phyloP scores from a whole-genome alignment of 2,888 invertebrate genomes.

The Leucophenga montana region DNA sequence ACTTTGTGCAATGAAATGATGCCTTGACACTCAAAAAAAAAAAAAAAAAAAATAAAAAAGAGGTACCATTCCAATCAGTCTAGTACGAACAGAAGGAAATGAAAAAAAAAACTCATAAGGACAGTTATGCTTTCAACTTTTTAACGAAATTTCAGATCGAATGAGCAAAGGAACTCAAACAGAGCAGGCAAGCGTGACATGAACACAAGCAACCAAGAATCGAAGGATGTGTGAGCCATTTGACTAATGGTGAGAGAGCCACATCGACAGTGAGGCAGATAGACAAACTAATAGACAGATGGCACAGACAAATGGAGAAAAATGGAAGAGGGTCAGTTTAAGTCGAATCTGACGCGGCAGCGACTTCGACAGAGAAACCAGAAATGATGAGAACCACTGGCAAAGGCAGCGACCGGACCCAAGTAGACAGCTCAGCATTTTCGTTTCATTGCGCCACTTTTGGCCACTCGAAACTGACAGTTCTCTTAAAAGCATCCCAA shows the following conservation, averaged over 20 bases:
- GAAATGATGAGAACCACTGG: background rate
- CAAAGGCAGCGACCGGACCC: background rate
- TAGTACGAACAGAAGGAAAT: background rate
- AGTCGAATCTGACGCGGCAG: background rate
- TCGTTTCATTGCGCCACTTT: slow-evolving; percentile 10
- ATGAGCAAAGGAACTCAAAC: slow-evolving; percentile 3
- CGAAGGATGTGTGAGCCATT: background rate
- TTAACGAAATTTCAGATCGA: slow-evolving; percentile 7
- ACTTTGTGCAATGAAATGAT: no score
- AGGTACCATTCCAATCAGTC: no score
- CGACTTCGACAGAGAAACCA: background rate
- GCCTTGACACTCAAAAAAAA: no score
- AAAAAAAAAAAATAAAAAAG: no score
- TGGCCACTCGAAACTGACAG: slow-evolving; percentile 8
- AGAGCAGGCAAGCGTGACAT: background rate
- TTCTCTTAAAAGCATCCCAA: slow-evolving; percentile 1
- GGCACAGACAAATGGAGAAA: background rate
- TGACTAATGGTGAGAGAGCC: background rate
- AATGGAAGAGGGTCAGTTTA: no score
- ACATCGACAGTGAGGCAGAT: background rate
- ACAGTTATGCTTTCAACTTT: background rate
- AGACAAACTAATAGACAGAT: background rate
- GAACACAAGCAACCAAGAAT: slow-evolving; percentile 3
- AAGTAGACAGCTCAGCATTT: slow-evolving; percentile 9
- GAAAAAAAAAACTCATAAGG: background rate